phyloP scores from a whole-genome alignment of 2,797 vertebrate species.

The Sparus aurata region DNA sequence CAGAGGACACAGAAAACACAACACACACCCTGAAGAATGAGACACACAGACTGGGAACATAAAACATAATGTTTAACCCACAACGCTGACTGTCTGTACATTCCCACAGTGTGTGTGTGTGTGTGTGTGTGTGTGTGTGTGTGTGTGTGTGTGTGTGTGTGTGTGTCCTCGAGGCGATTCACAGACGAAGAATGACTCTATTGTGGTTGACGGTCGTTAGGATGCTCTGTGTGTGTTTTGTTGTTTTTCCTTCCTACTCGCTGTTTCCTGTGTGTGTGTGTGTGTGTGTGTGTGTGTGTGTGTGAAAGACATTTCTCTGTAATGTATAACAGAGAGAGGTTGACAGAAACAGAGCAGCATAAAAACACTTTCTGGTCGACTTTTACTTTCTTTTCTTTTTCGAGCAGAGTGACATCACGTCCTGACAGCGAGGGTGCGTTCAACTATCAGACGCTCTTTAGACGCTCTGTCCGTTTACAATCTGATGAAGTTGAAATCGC shows the following conservation, averaged over 20 bases:
- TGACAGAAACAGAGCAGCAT: no score
- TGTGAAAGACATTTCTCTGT: background rate
- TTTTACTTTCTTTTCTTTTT: no score
- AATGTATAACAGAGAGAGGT: no score
- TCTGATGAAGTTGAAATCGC: no score
- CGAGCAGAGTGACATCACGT: no score
- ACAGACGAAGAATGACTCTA: slow-evolving; percentile 51
- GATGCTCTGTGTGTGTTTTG: slow-evolving; percentile 53
- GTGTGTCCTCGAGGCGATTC: background rate
- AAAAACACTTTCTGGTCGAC: no score
- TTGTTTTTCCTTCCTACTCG: slow-evolving; percentile 75
- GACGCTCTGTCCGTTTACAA: no score
- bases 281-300: slow-evolving; percentile 17
- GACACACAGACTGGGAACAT: background rate
- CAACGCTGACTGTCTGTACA: slow-evolving; percentile 2
- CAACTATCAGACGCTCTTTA: no score
- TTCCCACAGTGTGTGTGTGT: slow-evolving; percentile 18
- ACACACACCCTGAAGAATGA: slow-evolving; percentile 13
- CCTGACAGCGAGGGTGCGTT: no score
- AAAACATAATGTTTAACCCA: background rate
- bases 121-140: slow-evolving; percentile 14
- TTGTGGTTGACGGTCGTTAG: slow-evolving; percentile 64
- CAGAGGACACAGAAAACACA: slow-evolving; percentile 31
- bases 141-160: slow-evolving; percentile 17
- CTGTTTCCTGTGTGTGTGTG: slow-evolving; percentile 73